Evolutionary conservation across 2,888 invertebrate species (phyloP).

Genomic region (Luperina nickerlii): DNA sequence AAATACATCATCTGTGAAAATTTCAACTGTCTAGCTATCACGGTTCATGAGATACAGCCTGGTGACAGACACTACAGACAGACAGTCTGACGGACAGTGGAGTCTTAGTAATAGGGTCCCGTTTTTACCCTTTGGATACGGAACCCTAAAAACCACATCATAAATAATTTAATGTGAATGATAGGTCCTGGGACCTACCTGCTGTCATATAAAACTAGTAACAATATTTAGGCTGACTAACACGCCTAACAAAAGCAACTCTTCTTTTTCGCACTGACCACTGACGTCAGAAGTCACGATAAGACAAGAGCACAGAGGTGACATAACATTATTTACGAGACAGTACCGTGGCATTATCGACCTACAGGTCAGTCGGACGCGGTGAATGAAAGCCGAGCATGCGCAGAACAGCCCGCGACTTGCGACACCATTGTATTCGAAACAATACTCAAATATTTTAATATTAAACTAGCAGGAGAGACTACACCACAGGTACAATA

Average conservation of each 20-base stretch:
- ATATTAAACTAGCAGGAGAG: constrained; percentile 16
- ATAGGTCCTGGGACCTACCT: background rate
- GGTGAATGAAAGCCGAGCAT: constrained; percentile 80
- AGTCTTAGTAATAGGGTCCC: too few species aligned
- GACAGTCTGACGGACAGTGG: too few species aligned
- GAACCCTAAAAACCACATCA: background rate
- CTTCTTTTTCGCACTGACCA: background rate
- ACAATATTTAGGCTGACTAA: background rate
- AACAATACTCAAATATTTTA: constrained; percentile 54
- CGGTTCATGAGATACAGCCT: too few species aligned
- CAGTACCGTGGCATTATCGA: constrained; percentile 71
- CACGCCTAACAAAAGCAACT: background rate
- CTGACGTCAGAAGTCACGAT: constrained; percentile 30
- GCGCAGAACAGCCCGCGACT: constrained; percentile 66
- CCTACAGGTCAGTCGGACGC: constrained; percentile 69
- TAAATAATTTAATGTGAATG: background rate
- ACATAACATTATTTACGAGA: constrained; percentile 65
- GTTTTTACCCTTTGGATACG: too few species aligned
- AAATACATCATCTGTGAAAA: too few species aligned
- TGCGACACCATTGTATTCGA: constrained; percentile 59
- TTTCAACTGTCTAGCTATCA: too few species aligned
- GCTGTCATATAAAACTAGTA: background rate
- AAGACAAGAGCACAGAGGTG: constrained; percentile 29
- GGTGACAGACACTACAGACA: too few species aligned
- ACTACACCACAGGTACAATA: background rate